Evolutionary conservation across 1,140 invertebrate species (phyloP), one percentile per base, ranked within the genome.

Genomic region (Propsilocerus akamusi): DNA sequence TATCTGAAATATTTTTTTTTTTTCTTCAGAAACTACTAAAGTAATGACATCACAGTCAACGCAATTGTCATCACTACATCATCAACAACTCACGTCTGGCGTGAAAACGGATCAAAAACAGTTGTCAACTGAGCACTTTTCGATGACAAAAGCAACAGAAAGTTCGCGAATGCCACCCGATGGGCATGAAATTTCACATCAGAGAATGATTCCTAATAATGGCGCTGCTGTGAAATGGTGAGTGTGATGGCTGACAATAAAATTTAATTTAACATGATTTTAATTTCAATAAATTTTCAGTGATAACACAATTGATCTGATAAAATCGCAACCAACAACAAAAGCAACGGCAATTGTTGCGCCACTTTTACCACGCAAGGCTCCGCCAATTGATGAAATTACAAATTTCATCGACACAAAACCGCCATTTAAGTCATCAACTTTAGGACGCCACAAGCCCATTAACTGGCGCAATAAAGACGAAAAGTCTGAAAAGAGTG

Each of bases 121-220:
- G 34, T 41, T 41, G 34, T 41, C 34, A 8, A 17, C 22, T 17
- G 34, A 41, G 10, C 34, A 41, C 4, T 7, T 17, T 7, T 41
- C 49, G 17, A 67, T 24, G 64, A 68, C n/a, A n/a, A n/a, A n/a
- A n/a, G n/a, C n/a, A n/a, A n/a, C n/a, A 17, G 68, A 70, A 17
- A 73, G 72, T 57, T 80, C 80, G 24, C 74, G 86, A 54, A 74
- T 86, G 58, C 86, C 86, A 52, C 86, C 86, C 46, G 86, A 91
- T 66, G 86, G 86, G 55, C 82, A 88, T 61, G 86, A 91, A 62
- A 89, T 87, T 67, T 86, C 84, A 50, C 70, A n/a, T n/a, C n/a
- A n/a, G n/a, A n/a, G n/a, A n/a, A n/a, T n/a, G n/a, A n/a, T n/a
- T n/a, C n/a, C n/a, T n/a, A n/a, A n/a, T n/a, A n/a, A n/a, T n/a